Evolutionary conservation across 2,113 vertebrate genomes (phyloP), one percentile per base, ranked within the genome.

Genomic region (Neotragus moschatus): DNA sequence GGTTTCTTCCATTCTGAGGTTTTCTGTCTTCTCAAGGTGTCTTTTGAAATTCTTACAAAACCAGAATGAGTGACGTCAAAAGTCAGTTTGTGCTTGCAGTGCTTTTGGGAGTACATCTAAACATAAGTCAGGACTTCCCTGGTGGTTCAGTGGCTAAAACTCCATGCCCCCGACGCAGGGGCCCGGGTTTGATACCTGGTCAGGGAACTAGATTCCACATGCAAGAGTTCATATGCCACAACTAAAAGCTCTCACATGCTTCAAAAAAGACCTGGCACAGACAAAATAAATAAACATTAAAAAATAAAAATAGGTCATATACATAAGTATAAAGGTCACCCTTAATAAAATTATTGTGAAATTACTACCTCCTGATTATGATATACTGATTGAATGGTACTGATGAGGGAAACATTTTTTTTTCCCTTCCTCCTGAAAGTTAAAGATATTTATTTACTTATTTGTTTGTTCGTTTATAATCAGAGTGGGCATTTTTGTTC

Each of bases 11-110:
- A 70, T 60, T n/a, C 33, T 63, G 88, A 75, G 26, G 51, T 63
- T 92, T 92, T 82, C 23, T 90, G 49, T 79, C 53, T 90, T 55
- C 77, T 97, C 49, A 84, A 90, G 33, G n/a, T 88, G 7, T 56
- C 51, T 94, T 97, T 70, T 63, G 47, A 96, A 90, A 96, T 90
- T 88, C 17, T 84, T 88, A 39, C 2, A 56, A 70, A 95, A 91
- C 51, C 25, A 91, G 49, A 96, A 81, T 33, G 79, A 89, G 28
- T 49, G 63, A 13, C 23, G 11, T 75, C 89, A 51, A 90, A 89
- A 87, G 81, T 84, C 8, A 25, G 43, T 15, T 55, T 88, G 23
- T 60, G 9, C 36, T 56, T 90, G 11, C 13, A 33, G 7, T 30
- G 1, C 21, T 33, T 55, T 77, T 82, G 93, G 43, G 28, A 60